Evolutionary conservation across 2,113 vertebrate genomes (phyloP), one percentile per base, ranked within the genome.

Genomic region (Marmota monax): DNA sequence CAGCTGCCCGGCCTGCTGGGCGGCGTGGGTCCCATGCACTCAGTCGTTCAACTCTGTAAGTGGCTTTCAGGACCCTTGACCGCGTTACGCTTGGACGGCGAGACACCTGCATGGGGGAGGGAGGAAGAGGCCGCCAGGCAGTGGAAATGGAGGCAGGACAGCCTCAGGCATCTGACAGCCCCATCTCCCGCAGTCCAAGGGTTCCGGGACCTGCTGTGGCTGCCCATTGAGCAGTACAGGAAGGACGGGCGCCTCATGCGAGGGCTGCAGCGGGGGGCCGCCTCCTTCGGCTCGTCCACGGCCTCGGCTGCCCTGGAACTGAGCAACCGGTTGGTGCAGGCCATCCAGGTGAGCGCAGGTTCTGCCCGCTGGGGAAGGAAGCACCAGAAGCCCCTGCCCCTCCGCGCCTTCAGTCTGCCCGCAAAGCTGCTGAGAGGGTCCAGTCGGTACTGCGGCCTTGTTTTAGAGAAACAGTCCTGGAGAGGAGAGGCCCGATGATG

Each of bases 11-110:
- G 99, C 17, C 99, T 99, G 97, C 98, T 99, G 98, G 99, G 99
- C n/a, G 99, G 99, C 2, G 99, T 99, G 4, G 99, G 99, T 9
- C 99, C 99, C 92, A 99, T 99, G 99, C 99, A 99, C 96, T 99
- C 99, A 0, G 99, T 99, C 0, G 99, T 99, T n/a, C 99, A 99
- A 98, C 98, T 99, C 48, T 99, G 99, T 99, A 94, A 99, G 99
- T 99, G 69, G 1, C 22, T 39, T 7, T 1, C 74, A 76, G 14
- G 23, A 34, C 42, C 58, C 72, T 78, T 16, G 9, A 51, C 14
- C 7, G 51, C 82, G 2, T 16, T 39, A 3, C 39, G 8, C 13
- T 13, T 4, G 37, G 90, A 73, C 7, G 18, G 16, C 69, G 27
- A 63, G 79, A 63, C 74, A 25, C 72, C 17, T 3, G 78, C 0